Evolutionary conservation across 2,113 vertebrate species (phyloP).

Genomic region (Mastomys natalensis): DNA sequence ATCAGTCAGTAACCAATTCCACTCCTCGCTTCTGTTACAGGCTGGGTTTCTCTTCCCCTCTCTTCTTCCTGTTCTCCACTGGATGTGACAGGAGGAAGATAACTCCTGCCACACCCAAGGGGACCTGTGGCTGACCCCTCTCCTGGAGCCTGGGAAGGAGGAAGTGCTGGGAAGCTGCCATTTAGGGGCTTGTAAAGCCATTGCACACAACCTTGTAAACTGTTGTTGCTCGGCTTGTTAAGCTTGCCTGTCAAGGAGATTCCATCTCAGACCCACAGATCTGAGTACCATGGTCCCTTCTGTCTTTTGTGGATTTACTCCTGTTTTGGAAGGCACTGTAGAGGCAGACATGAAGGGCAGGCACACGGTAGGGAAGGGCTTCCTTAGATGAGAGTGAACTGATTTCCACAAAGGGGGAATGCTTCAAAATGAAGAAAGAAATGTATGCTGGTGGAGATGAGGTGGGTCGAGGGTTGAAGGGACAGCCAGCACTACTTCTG

Average conservation of each 20-base stretch:
- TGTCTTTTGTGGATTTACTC: neutral
- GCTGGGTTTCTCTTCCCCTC: neutral
- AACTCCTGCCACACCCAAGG: neutral
- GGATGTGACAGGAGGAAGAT: neutral
- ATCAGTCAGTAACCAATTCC: neutral
- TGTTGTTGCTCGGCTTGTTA: neutral
- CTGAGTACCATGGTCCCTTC: neutral
- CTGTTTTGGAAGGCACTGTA: too few relatives aligned
- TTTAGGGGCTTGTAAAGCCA: neutral
- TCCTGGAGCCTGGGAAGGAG: neutral
- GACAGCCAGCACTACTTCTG: neutral
- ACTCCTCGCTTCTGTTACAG: neutral
- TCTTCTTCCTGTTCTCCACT: neutral
- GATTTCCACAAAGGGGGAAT: neutral
- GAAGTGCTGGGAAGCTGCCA: neutral
- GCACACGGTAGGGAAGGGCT: neutral
- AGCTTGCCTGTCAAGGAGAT: neutral
- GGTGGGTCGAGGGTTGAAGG: neutral
- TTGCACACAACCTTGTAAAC: neutral
- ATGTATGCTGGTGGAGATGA: neutral
- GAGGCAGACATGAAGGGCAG: neutral
- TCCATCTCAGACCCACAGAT: neutral
- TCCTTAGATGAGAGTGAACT: neutral
- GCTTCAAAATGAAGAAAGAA: slow-evolving; percentile 44
- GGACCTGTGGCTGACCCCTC: neutral